Percentiles rank a stretch among this genome's conserved stretches.
Conservation (phyloP, 2,113 vertebrate genomes). For the Elgaria multicarinata region DNA sequence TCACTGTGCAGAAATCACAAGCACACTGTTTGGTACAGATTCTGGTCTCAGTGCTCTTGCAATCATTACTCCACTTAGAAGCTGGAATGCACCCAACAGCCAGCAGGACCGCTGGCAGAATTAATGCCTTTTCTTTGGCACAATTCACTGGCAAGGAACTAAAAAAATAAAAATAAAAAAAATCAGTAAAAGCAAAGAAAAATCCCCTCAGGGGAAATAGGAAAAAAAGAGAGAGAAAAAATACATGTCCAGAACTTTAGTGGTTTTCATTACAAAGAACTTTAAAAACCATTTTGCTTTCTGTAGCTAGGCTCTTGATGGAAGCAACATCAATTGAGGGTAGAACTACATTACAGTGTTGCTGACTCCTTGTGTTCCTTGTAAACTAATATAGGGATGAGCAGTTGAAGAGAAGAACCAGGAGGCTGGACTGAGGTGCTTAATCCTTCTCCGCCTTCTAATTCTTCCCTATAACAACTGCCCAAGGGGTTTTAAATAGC, state of each 20-base stretch:
- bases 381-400: not conserved
- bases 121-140: conserved; percentile 14
- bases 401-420: not conserved
- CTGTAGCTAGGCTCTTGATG: not conserved
- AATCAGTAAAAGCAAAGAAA: not conserved
- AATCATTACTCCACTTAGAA: not conserved
- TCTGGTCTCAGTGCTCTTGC: rapidly evolving
- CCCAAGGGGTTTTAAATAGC: not conserved
- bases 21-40: not conserved
- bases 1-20: not conserved
- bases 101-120: conserved; percentile 1
- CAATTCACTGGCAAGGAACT: conserved; percentile 11
- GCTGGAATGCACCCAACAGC: not conserved
- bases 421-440: not conserved
- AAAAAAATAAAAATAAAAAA: not conserved
- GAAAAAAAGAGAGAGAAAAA: conserved; percentile 11
- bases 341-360: not conserved
- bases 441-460: not conserved
- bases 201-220: not conserved
- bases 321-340: not conserved
- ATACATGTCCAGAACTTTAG: not conserved
- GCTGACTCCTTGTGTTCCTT: not conserved
- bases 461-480: not conserved
- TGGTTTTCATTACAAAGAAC: not conserved
- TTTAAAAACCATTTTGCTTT: not conserved